Percentiles rank a stretch among this genome's conserved stretches.
Conservation (phyloP, 2,113 vertebrate genomes). For the Tupaia tana region DNA sequence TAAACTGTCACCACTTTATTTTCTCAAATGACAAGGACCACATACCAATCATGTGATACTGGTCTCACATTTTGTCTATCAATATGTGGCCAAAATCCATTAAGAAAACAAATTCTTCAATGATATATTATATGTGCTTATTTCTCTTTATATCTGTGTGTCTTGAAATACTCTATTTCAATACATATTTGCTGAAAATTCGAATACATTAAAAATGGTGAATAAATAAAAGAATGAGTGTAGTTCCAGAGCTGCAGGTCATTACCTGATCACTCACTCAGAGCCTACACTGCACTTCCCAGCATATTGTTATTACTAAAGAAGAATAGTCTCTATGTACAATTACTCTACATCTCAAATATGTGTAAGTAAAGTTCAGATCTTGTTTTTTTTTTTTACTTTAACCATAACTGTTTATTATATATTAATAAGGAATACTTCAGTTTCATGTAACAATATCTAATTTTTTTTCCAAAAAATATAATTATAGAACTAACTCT, state of each 20-base stretch:
- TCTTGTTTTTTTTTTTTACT: neutral
- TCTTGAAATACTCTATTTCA: neutral
- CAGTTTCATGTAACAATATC: neutral
- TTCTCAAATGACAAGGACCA: neutral
- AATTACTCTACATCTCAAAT: neutral
- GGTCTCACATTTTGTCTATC: neutral
- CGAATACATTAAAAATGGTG: neutral
- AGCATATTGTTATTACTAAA: neutral
- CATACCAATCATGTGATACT: neutral
- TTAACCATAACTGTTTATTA: neutral
- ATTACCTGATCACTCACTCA: neutral
- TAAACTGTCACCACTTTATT: neutral
- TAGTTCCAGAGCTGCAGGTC: neutral
- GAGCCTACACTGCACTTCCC: neutral
- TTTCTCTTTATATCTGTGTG: neutral
- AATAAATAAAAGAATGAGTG: neutral
- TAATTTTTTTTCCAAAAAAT: neutral
- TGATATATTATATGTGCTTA: neutral
- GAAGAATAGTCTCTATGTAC: neutral
- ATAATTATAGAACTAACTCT: neutral
- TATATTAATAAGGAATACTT: neutral
- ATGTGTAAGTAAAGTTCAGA: neutral
- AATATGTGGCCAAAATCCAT: neutral
- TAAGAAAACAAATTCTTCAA: constrained; percentile 9
- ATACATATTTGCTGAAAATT: neutral